These are phyloP conservation scores for Trisateles emortualis DNA, from an alignment of 2,888 invertebrate species.

Conservation along the genomic window DNA sequence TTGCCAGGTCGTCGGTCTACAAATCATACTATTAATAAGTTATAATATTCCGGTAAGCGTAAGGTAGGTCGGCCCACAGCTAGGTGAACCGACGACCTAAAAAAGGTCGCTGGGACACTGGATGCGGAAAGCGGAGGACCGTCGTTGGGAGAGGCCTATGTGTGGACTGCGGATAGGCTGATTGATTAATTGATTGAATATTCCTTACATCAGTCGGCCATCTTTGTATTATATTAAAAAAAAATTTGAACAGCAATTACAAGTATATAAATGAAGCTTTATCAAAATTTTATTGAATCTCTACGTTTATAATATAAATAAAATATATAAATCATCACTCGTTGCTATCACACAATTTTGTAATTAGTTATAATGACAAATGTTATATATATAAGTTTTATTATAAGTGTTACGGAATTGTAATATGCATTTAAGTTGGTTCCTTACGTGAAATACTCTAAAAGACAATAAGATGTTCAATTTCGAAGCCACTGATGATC, in stretches of 20 bases:
- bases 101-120: too few species aligned
- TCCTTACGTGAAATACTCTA: slow-evolving; percentile 33
- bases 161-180: too few species aligned
- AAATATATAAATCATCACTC: slow-evolving; percentile 39
- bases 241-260: slow-evolving; percentile 30
- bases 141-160: too few species aligned
- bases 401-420: slow-evolving; percentile 21
- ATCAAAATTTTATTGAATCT: slow-evolving; percentile 36
- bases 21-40: too few species aligned
- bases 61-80: too few species aligned
- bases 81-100: too few species aligned
- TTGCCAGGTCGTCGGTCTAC: too few species aligned
- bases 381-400: slow-evolving; percentile 31
- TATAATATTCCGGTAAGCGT: too few species aligned
- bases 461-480: slow-evolving; percentile 14
- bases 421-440: slow-evolving; percentile 46
- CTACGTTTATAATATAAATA: slow-evolving; percentile 26
- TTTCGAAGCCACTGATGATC: slow-evolving; percentile 1
- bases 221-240: too few species aligned
- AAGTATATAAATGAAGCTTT: slow-evolving; percentile 22
- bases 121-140: too few species aligned
- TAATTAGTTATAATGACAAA: slow-evolving; percentile 22
- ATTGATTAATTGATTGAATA: too few species aligned
- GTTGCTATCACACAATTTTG: slow-evolving; percentile 38
- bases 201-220: too few species aligned